Conservation (phyloP, 2,113 vertebrate genomes). For the Gambusia holbrooki region DNA sequence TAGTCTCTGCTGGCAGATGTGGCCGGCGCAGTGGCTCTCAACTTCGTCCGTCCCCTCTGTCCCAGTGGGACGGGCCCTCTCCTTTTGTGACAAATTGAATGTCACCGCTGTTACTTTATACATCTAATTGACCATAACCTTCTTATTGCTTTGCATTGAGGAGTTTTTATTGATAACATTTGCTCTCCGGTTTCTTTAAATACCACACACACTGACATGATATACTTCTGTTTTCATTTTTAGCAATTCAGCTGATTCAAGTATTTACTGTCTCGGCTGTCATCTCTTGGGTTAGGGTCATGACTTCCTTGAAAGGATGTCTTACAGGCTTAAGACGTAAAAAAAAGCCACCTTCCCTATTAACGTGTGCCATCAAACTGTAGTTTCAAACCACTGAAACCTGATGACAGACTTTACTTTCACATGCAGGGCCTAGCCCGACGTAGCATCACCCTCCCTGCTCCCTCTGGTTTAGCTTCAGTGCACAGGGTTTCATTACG, state of each 20-base stretch:
- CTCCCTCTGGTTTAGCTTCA: constrained; percentile 36
- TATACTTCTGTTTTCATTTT: constrained; percentile 15
- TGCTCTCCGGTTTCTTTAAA: constrained; percentile 42
- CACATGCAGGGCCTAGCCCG: constrained; percentile 18
- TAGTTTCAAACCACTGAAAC: not conserved
- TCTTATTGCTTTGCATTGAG: constrained; percentile 48
- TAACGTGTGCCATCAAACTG: not conserved
- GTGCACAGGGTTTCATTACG: constrained; percentile 54
- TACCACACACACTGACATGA: constrained; percentile 32
- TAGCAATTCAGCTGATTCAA: constrained; percentile 5
- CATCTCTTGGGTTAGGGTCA: not conserved
- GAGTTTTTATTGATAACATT: constrained; percentile 42
- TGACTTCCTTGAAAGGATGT: not conserved
- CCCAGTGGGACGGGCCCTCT: constrained; percentile 33
- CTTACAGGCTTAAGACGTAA: not conserved
- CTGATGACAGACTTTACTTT: constrained; percentile 13
- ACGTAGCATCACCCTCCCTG: not conserved
- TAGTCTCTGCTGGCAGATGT: constrained; percentile 54
- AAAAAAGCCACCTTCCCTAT: not conserved
- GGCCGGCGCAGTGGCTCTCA: constrained; percentile 28
- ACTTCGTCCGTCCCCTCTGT: constrained; percentile 22
- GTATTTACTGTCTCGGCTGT: not conserved
- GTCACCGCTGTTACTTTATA: constrained; percentile 63
- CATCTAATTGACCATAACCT: constrained; percentile 67
- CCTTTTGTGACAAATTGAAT: constrained; percentile 54